phyloP scores from a whole-genome alignment of 2,888 invertebrate species.

The Pristionchus entomophagus region DNA sequence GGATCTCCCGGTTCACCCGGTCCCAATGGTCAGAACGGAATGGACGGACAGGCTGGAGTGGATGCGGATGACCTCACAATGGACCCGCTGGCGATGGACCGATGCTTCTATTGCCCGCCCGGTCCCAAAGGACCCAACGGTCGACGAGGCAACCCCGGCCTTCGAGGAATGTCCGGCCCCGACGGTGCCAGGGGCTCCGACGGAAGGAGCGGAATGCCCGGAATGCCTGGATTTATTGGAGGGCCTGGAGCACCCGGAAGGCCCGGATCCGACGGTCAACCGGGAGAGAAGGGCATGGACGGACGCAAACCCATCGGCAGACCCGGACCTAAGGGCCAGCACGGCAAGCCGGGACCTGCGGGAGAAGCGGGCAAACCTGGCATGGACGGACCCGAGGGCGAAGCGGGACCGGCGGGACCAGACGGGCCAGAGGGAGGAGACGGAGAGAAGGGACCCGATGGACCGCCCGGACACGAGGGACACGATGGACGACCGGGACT shows the following conservation, averaged over 20 bases:
- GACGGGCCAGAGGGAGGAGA: neutral
- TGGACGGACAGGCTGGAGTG: constrained; percentile 36
- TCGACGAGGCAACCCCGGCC: constrained; percentile 8
- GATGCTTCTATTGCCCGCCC: constrained; percentile 40
- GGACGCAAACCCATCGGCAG: constrained; percentile 39
- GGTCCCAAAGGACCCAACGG: constrained; percentile 6
- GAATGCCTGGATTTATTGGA: constrained; percentile 10
- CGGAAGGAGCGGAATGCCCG: constrained; percentile 47
- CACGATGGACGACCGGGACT: constrained; percentile 38
- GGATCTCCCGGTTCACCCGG: constrained; percentile 32
- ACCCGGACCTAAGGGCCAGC: constrained; percentile 37
- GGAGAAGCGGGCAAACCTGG: constrained; percentile 12
- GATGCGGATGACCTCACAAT: constrained; percentile 8
- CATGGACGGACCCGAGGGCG: neutral
- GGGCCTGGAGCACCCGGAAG: neutral
- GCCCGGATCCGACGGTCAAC: neutral
- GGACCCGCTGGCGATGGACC: neutral
- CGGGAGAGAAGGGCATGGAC: constrained; percentile 37
- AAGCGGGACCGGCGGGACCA: neutral
- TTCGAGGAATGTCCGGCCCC: constrained; percentile 21
- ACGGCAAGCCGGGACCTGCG: neutral
- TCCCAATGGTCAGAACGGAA: neutral
- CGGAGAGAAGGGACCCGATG: constrained; percentile 41
- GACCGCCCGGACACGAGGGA: constrained; percentile 44
- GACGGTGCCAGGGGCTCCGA: constrained; percentile 49